Evolutionary conservation across 2,797 vertebrate genomes (phyloP).

Genomic region (Chiloscyllium punctatum): DNA sequence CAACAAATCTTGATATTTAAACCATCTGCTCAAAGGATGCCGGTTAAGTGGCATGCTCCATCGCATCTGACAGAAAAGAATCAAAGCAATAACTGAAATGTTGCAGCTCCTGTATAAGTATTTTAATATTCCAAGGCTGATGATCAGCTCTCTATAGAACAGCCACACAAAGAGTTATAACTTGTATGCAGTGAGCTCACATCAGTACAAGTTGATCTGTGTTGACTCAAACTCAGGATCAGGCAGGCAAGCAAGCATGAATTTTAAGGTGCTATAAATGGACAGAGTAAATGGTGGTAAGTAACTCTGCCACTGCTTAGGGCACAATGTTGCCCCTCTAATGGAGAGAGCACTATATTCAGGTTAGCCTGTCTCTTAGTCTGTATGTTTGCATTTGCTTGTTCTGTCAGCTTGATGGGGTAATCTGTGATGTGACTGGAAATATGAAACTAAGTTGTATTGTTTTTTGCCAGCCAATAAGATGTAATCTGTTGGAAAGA

Average conservation of each 20-base stretch:
- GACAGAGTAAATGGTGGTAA: background rate
- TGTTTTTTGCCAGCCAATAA: conserved; percentile 7
- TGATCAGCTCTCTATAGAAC: conserved; percentile 42
- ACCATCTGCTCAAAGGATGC: conserved; percentile 26
- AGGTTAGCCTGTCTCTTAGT: conserved; percentile 14
- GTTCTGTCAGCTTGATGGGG: background rate
- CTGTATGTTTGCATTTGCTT: background rate
- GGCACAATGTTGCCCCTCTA: background rate
- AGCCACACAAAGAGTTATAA: conserved; percentile 64
- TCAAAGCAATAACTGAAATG: conserved; percentile 65
- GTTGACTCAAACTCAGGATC: conserved; percentile 24
- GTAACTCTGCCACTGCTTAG: background rate
- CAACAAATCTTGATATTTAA: background rate
- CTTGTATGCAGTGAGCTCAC: background rate
- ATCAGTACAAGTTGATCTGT: background rate
- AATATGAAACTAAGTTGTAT: conserved; percentile 2
- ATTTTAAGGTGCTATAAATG: conserved; percentile 26
- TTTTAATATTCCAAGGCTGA: conserved; percentile 54
- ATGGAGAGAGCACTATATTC: conserved; percentile 1
- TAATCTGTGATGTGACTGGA: conserved; percentile 28
- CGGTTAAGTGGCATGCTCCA: conserved; percentile 51
- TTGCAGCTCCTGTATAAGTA: conserved; percentile 52
- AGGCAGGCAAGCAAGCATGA: conserved; percentile 36
- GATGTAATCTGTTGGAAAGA: background rate
- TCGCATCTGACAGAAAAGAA: conserved; percentile 57